Percentiles rank a stretch among this genome's conserved stretches.
Conservation (phyloP, 1,140 invertebrate genomes). For the Leptinotarsa undecemlineata region DNA sequence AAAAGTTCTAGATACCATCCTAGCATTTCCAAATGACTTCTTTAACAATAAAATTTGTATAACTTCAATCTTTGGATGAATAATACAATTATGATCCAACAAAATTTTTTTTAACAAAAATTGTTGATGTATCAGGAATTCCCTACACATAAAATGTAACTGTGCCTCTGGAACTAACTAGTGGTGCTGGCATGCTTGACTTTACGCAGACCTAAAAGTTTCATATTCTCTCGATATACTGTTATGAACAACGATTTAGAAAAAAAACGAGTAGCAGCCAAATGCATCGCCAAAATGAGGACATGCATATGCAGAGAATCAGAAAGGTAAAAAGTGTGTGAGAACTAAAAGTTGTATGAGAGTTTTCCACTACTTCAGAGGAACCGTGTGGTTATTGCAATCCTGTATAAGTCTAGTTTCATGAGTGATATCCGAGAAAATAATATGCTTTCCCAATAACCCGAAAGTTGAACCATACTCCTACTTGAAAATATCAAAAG, state of each 20-base stretch:
- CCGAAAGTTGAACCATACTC: too few species aligned
- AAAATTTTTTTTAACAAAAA: background rate
- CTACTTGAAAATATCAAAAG: too few species aligned
- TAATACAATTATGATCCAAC: background rate
- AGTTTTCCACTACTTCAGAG: too few species aligned
- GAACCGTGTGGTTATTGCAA: too few species aligned
- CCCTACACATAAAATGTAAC: constrained; percentile 39
- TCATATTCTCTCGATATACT: constrained; percentile 27
- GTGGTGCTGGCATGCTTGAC: constrained; percentile 52
- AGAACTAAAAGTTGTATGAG: background rate
- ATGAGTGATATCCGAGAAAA: too few species aligned
- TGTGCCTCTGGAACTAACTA: constrained; percentile 52
- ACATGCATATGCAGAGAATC: constrained; percentile 52
- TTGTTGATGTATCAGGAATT: background rate
- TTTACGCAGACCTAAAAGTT: constrained; percentile 35
- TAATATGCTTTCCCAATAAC: too few species aligned
- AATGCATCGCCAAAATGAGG: constrained; percentile 50
- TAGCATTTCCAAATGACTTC: too few species aligned
- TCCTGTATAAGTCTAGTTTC: too few species aligned
- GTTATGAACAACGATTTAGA: constrained; percentile 36
- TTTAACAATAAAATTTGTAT: too few species aligned
- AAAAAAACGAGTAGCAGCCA: constrained; percentile 51
- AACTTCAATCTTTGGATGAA: too few species aligned
- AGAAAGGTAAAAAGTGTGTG: constrained; percentile 28
- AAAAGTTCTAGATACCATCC: too few species aligned